Base-by-base conservation (phyloP, 2,113 vertebrate species). In the Hippoglossus stenolepis region DNA sequence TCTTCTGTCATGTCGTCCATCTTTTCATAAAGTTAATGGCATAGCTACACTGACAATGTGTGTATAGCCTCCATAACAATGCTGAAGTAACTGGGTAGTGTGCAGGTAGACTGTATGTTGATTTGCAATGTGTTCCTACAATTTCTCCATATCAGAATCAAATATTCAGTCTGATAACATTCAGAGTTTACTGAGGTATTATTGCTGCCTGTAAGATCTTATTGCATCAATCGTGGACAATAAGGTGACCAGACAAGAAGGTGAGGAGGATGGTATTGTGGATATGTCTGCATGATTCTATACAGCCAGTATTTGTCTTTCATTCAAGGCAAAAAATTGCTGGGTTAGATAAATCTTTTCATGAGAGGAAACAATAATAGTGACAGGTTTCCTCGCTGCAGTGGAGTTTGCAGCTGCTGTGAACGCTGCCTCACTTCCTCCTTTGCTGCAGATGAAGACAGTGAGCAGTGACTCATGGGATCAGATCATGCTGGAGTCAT, bases 261-360 rank as follows among this genome's bases (percentile, higher is more conserved):
- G 67, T 75, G 72, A 26, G 40, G 51, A 70, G 43, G 64, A 43
- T 43, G 20, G 66, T 14, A 13, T 24, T 14, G 57, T 59, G 57
- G 24, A 40, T 62, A 28, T 49, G 58, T 64, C 51, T 61, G 31
- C 68, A 24, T 14, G 14, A 43, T 38, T 38, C 38, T 45, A 15
- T 77, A 9, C 74, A 66, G 56, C 21, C 9, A 79, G 43, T 45
- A 18, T 82, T 79, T 31, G 31, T 20, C 47, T 88, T 69, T 66
- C 35, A 40, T 80, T 80, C 49, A 18, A 9, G 21, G 28, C 18
- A 28, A 68, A 57, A 3, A 20, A 17, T 10, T 17, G 38, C 15
- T 43, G 51, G 62, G 64, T 82, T 81, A 73, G 58, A 68, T 47
- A 73, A 65, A 73, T 84, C 65, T 75, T 70, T 57, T 74, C 31